A percentile compares a stretch with the other conserved stretches of the same genome.
These are phyloP conservation scores for Phortica variegata DNA, from an alignment of 1,140 invertebrate genomes.

Conservation along the genomic window DNA sequence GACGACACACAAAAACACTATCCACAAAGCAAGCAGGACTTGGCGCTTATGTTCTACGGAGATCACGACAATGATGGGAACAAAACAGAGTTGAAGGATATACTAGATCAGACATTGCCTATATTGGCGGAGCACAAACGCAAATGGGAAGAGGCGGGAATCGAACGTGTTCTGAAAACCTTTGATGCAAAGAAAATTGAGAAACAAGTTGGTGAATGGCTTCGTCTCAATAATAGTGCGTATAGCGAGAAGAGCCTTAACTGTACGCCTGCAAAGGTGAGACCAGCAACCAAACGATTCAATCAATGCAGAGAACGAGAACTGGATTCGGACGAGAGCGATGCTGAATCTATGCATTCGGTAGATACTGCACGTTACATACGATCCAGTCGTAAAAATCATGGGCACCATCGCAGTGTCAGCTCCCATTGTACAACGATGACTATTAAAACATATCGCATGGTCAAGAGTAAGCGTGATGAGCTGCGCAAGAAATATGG, in stretches of 20 bases:
- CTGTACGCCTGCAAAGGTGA: neutral
- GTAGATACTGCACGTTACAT: slow-evolving; percentile 44
- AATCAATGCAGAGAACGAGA: neutral
- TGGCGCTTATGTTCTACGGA: slow-evolving; percentile 23
- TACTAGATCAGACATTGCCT: slow-evolving; percentile 40
- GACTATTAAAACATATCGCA: slow-evolving; percentile 45
- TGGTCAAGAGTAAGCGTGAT: slow-evolving; percentile 26
- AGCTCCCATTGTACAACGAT: slow-evolving; percentile 21
- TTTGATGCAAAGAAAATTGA: slow-evolving; percentile 45
- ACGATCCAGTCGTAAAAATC: slow-evolving; percentile 28
- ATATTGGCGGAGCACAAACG: slow-evolving; percentile 40
- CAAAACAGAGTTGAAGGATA: slow-evolving; percentile 25
- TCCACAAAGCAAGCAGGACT: slow-evolving; percentile 20
- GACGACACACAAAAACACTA: slow-evolving; percentile 15
- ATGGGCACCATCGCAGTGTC: slow-evolving; percentile 4
- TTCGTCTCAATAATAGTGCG: slow-evolving; percentile 34
- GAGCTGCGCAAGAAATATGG: slow-evolving; percentile 38
- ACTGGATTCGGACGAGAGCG: slow-evolving; percentile 16
- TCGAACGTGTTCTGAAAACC: slow-evolving; percentile 39
- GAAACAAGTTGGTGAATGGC: slow-evolving; percentile 37
- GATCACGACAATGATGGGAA: slow-evolving; percentile 17
- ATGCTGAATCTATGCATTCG: slow-evolving; percentile 37
- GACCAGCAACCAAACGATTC: neutral
- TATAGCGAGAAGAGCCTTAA: slow-evolving; percentile 12
- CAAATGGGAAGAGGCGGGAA: slow-evolving; percentile 36